Percentiles rank a stretch among this genome's conserved stretches.
Evolutionary conservation across 2,888 invertebrate genomes (phyloP).

Genomic region (Caenorhabditis sulstoni): DNA sequence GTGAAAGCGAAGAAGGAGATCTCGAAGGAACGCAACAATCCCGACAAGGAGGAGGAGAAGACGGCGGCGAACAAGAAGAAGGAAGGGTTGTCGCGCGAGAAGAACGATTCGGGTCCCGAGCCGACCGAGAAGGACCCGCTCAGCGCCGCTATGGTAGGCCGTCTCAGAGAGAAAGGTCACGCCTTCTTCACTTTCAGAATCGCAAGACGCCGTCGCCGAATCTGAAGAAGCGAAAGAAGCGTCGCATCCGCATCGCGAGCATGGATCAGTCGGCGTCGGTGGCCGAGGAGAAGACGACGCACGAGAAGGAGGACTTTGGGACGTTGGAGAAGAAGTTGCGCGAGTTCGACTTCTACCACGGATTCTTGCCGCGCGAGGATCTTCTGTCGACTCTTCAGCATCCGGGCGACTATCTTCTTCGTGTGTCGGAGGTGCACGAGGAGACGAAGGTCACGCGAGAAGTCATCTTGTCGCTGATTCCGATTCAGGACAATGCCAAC

Average conservation of each 20-base stretch:
- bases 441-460: slow-evolving; percentile 38
- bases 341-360: slow-evolving; percentile 55
- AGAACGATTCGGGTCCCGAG: too few species aligned
- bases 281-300: slow-evolving; percentile 25
- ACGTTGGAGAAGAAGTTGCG: slow-evolving; percentile 36
- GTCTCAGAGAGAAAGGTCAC: too few species aligned
- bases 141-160: too few species aligned
- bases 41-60: background rate
- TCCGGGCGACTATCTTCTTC: slow-evolving; percentile 48
- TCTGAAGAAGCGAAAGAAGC: slow-evolving; percentile 21
- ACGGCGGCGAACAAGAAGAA: background rate
- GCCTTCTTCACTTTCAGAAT: background rate
- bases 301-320: slow-evolving; percentile 29
- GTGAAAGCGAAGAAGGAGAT: background rate
- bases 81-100: background rate
- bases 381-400: slow-evolving; percentile 18
- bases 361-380: slow-evolving; percentile 60
- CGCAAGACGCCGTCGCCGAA: background rate
- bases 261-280: slow-evolving; percentile 7
- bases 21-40: too few species aligned
- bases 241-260: slow-evolving; percentile 2
- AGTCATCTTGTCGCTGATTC: slow-evolving; percentile 43
- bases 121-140: too few species aligned
- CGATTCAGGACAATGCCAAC: background rate
- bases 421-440: slow-evolving; percentile 31